Base-by-base conservation (phyloP, 2,113 vertebrate species). In the Upupa epops region DNA sequence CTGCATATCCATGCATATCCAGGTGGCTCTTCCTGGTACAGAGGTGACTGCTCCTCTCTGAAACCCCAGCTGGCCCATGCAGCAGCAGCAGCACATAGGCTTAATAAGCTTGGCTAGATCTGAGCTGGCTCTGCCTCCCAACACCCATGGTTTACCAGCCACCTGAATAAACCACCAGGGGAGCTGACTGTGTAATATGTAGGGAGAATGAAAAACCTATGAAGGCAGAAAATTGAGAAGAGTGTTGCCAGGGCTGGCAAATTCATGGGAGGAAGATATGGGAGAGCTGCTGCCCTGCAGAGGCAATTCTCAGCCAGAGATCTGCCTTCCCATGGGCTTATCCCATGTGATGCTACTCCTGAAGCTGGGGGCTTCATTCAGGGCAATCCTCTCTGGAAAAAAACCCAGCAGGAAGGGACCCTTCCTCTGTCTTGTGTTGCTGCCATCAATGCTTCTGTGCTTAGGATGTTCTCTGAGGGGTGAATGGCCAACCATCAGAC, bases 81-180 rank as follows among this genome's bases (percentile, higher is more conserved):
- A 64, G 54, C 10, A 69, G 63, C 49, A 68, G 49, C 49, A 64
- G 22, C 7, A 6, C 1, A 0, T 12, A 54, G 55, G 56, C 64
- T 70, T 68, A 71, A 71, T 24, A 77, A 40, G 15, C 56, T 88
- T 71, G 83, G 48, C n/a, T 72, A 18, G 26, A 49, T 84, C n/a
- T 26, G 25, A 89, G 66, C 49, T 69, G 84, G 36, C 46, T 82
- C 74, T 69, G 54, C 58, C 82, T 69, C 54, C 71, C 45, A 54
- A 7, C 40, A 51, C 32, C 34, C 49, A 7, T 8, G 19, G 45
- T 49, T 95, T 86, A 88, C 61, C 91, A 94, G 81, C 54, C 66
- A 72, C 70, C 58, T 92, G 86, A 58, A 79, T 78, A 92, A 93
- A 89, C 49, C 66, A 58, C 84, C 58, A 54, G 69, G 46, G 16